Conservation (phyloP, 2,797 vertebrate genomes). For the Myotis findleyi region DNA sequence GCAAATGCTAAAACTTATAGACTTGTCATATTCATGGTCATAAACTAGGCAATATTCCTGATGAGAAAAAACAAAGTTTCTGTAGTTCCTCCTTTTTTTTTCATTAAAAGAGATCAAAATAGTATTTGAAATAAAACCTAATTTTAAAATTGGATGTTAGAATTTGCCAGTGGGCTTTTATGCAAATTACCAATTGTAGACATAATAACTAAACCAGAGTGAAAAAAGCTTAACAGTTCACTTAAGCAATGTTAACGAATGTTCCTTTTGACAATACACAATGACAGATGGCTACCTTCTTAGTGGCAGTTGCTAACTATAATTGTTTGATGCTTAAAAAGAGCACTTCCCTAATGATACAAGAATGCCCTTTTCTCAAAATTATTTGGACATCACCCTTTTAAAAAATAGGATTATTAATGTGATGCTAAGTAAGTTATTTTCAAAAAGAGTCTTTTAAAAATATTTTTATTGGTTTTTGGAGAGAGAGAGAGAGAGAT, state of each 20-base stretch:
- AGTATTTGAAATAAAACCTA: slow-evolving; percentile 39
- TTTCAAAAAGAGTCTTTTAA: slow-evolving; percentile 16
- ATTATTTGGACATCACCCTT: slow-evolving; percentile 43
- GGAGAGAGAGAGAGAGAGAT: background rate
- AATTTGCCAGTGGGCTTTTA: background rate
- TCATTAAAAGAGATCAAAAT: slow-evolving; percentile 64
- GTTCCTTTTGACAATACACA: slow-evolving; percentile 57
- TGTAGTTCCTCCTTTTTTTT: slow-evolving; percentile 34
- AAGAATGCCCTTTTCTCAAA: background rate
- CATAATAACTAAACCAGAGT: background rate
- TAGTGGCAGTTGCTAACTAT: slow-evolving; percentile 40
- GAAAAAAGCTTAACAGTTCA: slow-evolving; percentile 37
- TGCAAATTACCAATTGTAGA: slow-evolving; percentile 32
- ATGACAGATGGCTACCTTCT: slow-evolving; percentile 50
- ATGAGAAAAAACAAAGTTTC: slow-evolving; percentile 61
- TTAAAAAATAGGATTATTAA: slow-evolving; percentile 28
- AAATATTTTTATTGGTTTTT: background rate
- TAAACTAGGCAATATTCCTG: slow-evolving; percentile 68
- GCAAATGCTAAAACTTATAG: slow-evolving; percentile 67
- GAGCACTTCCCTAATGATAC: slow-evolving; percentile 15
- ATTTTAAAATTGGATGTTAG: slow-evolving; percentile 50
- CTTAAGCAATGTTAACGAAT: slow-evolving; percentile 47
- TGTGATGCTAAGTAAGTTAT: background rate
- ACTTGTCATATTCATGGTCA: slow-evolving; percentile 57
- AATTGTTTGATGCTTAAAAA: slow-evolving; percentile 42